Evolutionary conservation across 2,797 vertebrate genomes (phyloP).

Genomic region (Sebastes paucispinis): DNA sequence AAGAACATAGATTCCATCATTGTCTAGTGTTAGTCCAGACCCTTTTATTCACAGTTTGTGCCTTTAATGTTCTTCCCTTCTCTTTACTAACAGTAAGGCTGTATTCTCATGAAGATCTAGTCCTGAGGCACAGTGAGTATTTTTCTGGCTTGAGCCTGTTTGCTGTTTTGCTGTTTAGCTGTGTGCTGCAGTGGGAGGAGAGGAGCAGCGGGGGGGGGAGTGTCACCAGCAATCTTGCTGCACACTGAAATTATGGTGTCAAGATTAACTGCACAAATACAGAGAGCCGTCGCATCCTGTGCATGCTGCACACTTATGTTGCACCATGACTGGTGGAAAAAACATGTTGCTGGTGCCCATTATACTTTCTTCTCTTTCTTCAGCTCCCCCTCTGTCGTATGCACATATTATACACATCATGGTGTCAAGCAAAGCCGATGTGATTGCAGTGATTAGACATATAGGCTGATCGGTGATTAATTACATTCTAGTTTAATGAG

Average conservation of each 20-base stretch:
- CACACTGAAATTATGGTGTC: neutral
- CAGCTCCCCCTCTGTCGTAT: slow-evolving; percentile 61
- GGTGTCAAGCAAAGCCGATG: neutral
- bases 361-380: slow-evolving; percentile 66
- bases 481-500: neutral
- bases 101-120: neutral
- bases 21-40: neutral
- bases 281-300: neutral
- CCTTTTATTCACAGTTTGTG: neutral
- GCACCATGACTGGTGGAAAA: neutral
- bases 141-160: neutral
- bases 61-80: neutral
- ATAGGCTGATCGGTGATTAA: neutral
- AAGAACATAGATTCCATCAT: neutral
- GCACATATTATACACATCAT: neutral
- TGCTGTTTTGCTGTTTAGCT: neutral
- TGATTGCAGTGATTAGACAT: neutral
- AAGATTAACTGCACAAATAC: neutral
- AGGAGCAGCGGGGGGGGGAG: neutral
- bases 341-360: neutral
- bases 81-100: neutral
- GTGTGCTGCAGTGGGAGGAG: slow-evolving; percentile 4
- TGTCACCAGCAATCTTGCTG: neutral
- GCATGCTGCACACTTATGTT: neutral
- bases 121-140: neutral